Conservation (phyloP, 2,888 invertebrate genomes). For the Homarus gammarus region DNA sequence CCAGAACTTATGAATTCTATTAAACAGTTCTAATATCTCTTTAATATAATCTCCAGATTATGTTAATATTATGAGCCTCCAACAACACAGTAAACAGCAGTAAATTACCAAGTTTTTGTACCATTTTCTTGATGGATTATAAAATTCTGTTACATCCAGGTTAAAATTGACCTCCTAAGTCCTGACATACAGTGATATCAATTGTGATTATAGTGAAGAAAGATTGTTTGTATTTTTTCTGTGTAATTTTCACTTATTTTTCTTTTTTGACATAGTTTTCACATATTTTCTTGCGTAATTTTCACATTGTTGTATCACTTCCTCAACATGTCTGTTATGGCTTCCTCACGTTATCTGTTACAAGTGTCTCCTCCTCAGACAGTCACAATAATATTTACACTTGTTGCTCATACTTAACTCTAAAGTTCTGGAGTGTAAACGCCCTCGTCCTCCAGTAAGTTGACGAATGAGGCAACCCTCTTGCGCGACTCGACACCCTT, state of each 20-base stretch:
- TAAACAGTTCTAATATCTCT: too few species aligned
- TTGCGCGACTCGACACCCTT: constrained; percentile 69
- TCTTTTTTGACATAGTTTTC: not conserved
- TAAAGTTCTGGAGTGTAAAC: constrained; percentile 58
- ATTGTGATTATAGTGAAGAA: not conserved
- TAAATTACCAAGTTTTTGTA: too few species aligned
- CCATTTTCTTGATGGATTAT: too few species aligned
- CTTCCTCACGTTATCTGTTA: not conserved
- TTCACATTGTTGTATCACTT: not conserved
- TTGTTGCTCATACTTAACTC: not conserved
- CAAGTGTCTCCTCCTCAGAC: not conserved
- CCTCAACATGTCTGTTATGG: not conserved
- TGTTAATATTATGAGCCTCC: too few species aligned
- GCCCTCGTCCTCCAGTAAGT: constrained; percentile 92
- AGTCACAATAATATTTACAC: not conserved
- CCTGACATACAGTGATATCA: not conserved
- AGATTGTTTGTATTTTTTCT: not conserved
- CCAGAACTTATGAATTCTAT: too few species aligned
- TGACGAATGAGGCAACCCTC: constrained; percentile 68
- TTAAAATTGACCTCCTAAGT: too few species aligned
- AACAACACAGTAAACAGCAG: too few species aligned
- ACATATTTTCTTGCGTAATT: not conserved
- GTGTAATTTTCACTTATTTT: not conserved
- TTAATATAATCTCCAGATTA: too few species aligned
- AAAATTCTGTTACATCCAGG: too few species aligned